These are phyloP conservation scores for Talpa occidentalis DNA, from an alignment of 2,113 vertebrate species.

Conservation along the genomic window DNA sequence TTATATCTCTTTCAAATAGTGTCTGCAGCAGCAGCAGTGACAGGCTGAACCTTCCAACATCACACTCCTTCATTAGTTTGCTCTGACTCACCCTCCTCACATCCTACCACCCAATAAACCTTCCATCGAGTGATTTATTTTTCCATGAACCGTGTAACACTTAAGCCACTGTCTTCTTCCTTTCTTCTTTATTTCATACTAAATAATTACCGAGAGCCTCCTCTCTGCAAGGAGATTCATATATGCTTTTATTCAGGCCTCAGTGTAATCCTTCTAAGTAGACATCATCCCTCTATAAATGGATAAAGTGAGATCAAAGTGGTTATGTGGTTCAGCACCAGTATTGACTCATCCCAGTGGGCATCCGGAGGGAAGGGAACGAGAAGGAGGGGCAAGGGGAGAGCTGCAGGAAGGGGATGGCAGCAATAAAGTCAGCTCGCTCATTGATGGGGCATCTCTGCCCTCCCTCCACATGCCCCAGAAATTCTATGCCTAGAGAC, in stretches of 20 bases:
- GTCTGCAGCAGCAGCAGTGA: slow-evolving; percentile 49
- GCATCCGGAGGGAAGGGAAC: neutral
- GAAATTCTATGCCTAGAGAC: neutral
- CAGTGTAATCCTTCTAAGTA: neutral
- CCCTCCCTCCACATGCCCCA: neutral
- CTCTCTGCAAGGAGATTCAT: neutral
- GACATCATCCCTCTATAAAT: neutral
- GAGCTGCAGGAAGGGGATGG: neutral
- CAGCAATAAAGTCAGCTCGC: neutral
- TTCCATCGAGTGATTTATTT: slow-evolving; percentile 62
- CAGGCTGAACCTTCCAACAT: slow-evolving; percentile 28
- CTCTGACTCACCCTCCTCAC: slow-evolving; percentile 71
- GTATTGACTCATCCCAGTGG: neutral
- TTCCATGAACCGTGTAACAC: neutral
- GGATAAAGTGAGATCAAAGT: neutral
- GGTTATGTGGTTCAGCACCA: neutral
- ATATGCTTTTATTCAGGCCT: slow-evolving; percentile 28
- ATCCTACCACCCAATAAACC: slow-evolving; percentile 43
- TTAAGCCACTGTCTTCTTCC: slow-evolving; percentile 22
- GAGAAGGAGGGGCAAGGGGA: neutral
- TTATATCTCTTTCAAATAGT: slow-evolving; percentile 45
- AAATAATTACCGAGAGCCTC: slow-evolving; percentile 15
- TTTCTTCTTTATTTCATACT: slow-evolving; percentile 55
- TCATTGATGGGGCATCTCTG: neutral
- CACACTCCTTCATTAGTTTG: slow-evolving; percentile 65